Evolutionary conservation across 2,888 invertebrate species (phyloP).

Genomic region (Coecobrya sp.): DNA sequence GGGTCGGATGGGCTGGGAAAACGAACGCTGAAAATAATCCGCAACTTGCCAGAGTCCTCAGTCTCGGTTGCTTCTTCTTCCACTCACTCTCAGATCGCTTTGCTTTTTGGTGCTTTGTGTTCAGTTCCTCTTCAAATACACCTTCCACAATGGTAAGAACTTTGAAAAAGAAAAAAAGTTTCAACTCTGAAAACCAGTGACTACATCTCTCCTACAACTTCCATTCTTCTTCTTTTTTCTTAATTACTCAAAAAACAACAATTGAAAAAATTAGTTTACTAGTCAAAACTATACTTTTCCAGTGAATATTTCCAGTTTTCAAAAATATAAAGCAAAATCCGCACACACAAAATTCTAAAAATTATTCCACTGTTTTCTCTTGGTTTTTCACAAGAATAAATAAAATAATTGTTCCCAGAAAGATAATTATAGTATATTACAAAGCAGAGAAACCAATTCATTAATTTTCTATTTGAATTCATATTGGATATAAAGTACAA

Average conservation of each 20-base stretch:
- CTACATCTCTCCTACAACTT: slow-evolving; percentile 26
- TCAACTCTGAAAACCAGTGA: slow-evolving; percentile 68
- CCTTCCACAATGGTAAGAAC: slow-evolving; percentile 85
- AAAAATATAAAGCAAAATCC: slow-evolving; percentile 12
- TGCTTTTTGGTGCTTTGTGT: slow-evolving; percentile 85
- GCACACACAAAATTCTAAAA: background rate
- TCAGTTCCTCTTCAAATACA: slow-evolving; percentile 85
- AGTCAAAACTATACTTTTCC: slow-evolving; percentile 38
- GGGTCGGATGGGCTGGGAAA: slow-evolving; percentile 85
- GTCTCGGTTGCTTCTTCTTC: slow-evolving; percentile 86
- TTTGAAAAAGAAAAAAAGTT: slow-evolving; percentile 70
- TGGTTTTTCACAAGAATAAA: slow-evolving; percentile 26
- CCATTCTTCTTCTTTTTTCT: slow-evolving; percentile 67
- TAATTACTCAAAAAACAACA: slow-evolving; percentile 52
- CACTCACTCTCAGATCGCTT: slow-evolving; percentile 86
- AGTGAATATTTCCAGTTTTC: slow-evolving; percentile 52
- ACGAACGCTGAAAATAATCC: slow-evolving; percentile 85
- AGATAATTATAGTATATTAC: background rate
- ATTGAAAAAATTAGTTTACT: slow-evolving; percentile 35
- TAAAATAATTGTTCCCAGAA: slow-evolving; percentile 1
- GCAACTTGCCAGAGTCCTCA: slow-evolving; percentile 83
- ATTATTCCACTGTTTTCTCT: slow-evolving; percentile 46
- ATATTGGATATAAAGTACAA: background rate
- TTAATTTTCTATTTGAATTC: background rate
- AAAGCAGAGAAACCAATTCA: slow-evolving; percentile 8